Evolutionary conservation across 1,140 invertebrate genomes (phyloP).

Genomic region (Drosophila tristis): DNA sequence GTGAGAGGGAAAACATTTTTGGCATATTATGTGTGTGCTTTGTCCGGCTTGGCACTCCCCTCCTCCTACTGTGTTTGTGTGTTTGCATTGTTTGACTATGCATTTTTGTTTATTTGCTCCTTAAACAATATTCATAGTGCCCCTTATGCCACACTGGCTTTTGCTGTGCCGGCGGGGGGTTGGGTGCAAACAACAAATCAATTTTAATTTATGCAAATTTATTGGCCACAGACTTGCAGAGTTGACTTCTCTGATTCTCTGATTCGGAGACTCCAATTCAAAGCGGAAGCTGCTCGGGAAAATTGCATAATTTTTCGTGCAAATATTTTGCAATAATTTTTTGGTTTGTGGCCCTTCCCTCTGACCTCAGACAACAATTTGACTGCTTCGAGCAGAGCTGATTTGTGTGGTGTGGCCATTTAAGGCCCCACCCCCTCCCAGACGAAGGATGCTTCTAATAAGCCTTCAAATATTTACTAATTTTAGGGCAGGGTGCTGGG

Average conservation of each 20-base stretch:
- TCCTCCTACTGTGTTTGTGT: conserved; percentile 15
- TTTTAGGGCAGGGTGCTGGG: conserved; percentile 6
- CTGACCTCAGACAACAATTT: neutral
- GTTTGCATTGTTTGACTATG: conserved; percentile 68
- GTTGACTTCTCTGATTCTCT: conserved; percentile 29
- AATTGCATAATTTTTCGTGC: conserved; percentile 35
- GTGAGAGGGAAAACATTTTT: conserved; percentile 50
- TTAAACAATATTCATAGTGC: conserved; percentile 27
- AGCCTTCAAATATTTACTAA: conserved; percentile 52
- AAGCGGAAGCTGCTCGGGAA: conserved; percentile 41
- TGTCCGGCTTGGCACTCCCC: neutral
- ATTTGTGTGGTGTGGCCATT: conserved; percentile 28
- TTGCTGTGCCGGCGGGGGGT: neutral
- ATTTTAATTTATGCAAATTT: conserved; percentile 78
- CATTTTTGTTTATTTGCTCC: conserved; percentile 66
- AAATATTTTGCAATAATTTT: conserved; percentile 44
- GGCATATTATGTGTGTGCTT: conserved; percentile 41
- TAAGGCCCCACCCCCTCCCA: neutral
- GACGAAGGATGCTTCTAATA: conserved; percentile 36
- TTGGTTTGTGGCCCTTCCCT: neutral
- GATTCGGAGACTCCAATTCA: conserved; percentile 5
- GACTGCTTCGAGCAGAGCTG: no score
- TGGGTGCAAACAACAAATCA: conserved; percentile 61
- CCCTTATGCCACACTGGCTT: no score
- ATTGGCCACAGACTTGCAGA: conserved; percentile 42